phyloP scores from a whole-genome alignment of 2,888 invertebrate species.

The Tetramorium bicarinatum region DNA sequence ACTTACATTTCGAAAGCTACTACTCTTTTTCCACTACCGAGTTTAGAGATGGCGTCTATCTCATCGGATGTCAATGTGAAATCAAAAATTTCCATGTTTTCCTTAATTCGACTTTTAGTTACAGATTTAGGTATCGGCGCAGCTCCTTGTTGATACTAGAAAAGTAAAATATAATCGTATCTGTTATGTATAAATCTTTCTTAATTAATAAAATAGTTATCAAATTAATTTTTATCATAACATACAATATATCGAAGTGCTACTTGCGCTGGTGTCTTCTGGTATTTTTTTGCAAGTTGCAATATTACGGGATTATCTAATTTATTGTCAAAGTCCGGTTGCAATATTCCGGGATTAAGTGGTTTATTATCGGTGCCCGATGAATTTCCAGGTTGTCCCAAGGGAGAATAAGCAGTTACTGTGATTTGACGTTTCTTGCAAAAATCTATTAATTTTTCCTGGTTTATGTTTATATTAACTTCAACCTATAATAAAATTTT shows the following conservation, averaged over 20 bases:
- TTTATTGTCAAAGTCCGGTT: constrained; percentile 90
- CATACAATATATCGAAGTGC: constrained; percentile 89
- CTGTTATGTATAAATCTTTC: background rate
- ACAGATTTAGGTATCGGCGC: constrained; percentile 90
- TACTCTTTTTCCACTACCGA: constrained; percentile 90
- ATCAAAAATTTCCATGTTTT: constrained; percentile 90
- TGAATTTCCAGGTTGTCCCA: constrained; percentile 93
- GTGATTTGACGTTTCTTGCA: constrained; percentile 90
- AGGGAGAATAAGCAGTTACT: constrained; percentile 93
- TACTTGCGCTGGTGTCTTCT: constrained; percentile 91
- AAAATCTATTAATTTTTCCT: constrained; percentile 90
- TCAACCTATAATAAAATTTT: constrained; percentile 88
- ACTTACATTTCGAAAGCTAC: constrained; percentile 89
- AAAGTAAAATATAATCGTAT: background rate
- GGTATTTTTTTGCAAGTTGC: constrained; percentile 89
- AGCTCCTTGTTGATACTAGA: constrained; percentile 84
- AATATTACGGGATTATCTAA: constrained; percentile 89
- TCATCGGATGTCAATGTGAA: constrained; percentile 88
- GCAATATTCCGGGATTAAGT: constrained; percentile 88
- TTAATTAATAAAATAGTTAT: constrained; percentile 4
- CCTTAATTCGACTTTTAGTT: constrained; percentile 88
- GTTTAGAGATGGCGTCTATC: constrained; percentile 81
- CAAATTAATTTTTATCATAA: constrained; percentile 53
- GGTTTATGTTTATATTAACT: constrained; percentile 92
- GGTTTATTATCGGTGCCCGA: constrained; percentile 88